Evolutionary conservation across 2,797 vertebrate genomes (phyloP).

Genomic region (Pipistrellus pipistrellus): DNA sequence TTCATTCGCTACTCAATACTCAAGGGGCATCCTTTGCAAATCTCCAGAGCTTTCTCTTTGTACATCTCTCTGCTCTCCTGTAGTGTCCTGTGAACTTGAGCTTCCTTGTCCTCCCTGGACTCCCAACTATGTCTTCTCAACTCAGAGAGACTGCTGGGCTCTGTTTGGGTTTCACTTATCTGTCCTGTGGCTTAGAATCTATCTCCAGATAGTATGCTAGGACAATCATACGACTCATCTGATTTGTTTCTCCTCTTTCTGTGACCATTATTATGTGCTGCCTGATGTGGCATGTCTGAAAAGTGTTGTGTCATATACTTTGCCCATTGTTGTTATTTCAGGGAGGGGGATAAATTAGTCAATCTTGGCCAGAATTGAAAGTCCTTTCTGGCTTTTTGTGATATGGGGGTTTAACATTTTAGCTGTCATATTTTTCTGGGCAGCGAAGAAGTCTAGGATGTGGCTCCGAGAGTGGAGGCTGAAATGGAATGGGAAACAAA

Average conservation of each 20-base stretch:
- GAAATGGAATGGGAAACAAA: background rate
- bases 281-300: background rate
- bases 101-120: background rate
- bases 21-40: background rate
- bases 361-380: background rate
- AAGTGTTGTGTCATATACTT: background rate
- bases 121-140: background rate
- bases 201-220: background rate
- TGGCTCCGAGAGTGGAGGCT: background rate
- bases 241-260: constrained; percentile 13
- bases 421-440: background rate
- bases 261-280: background rate
- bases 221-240: background rate
- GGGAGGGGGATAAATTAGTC: background rate
- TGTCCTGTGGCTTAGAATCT: background rate
- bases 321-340: background rate
- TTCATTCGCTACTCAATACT: background rate
- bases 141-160: background rate
- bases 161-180: background rate
- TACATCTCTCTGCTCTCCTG: background rate
- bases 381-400: background rate
- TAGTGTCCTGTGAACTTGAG: background rate
- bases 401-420: constrained; percentile 9
- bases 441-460: background rate
- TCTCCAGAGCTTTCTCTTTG: constrained; percentile 2